Percentiles rank a stretch among this genome's conserved stretches.
Evolutionary conservation across 1,140 invertebrate species (phyloP).

Genomic region (Diorhabda sublineata): DNA sequence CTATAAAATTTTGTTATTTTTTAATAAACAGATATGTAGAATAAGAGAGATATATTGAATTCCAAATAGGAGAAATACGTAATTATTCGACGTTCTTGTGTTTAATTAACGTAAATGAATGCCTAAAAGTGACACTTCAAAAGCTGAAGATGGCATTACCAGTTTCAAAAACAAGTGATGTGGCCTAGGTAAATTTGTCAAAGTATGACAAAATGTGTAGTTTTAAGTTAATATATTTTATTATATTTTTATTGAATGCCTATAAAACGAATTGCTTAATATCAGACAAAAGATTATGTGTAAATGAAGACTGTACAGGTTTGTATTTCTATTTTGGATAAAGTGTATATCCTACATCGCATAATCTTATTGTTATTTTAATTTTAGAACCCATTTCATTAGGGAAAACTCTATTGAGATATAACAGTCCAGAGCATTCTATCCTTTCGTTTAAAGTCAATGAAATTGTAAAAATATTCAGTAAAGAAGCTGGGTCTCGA

Average conservation of each 20-base stretch:
- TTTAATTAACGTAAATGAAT: no score
- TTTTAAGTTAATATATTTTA: conserved; percentile 48
- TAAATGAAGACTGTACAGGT: conserved; percentile 58
- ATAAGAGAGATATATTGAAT: no score
- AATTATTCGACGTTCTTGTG: no score
- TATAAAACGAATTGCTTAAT: conserved; percentile 41
- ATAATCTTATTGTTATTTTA: conserved; percentile 31
- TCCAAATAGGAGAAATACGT: no score
- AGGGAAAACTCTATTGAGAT: conserved; percentile 58
- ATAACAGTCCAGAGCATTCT: conserved; percentile 54
- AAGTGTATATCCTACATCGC: conserved; percentile 10
- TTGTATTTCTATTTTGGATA: conserved; percentile 37
- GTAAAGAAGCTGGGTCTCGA: conserved; percentile 66
- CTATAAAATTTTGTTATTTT: no score
- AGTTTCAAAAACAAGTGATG: conserved; percentile 39
- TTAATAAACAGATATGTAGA: no score
- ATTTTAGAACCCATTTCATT: conserved; percentile 62
- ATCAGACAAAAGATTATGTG: conserved; percentile 60
- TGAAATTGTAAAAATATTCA: conserved; percentile 60
- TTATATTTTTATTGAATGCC: conserved; percentile 42
- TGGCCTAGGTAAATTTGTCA: conserved; percentile 48
- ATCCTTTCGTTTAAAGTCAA: conserved; percentile 62
- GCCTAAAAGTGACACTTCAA: no score
- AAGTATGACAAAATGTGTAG: conserved; percentile 52
- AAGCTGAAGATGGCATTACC: conserved; percentile 8